Base-by-base conservation (phyloP, 2,888 invertebrate genomes). In the Alloscopus bannaensis region DNA sequence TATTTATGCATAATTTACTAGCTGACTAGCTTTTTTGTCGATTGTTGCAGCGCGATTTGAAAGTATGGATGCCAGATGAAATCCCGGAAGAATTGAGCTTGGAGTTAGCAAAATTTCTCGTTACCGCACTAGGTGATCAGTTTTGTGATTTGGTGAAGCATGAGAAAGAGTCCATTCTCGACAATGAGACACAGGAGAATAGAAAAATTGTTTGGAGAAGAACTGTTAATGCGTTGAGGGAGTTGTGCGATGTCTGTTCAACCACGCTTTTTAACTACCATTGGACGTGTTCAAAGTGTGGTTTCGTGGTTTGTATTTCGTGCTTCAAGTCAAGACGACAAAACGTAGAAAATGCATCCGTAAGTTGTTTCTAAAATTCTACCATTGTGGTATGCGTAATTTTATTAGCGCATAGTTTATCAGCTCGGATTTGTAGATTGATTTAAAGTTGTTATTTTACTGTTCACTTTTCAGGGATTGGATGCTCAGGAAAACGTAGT, bases 201-300 rank as follows among this genome's bases (percentile, higher is more conserved):
- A 16, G 36, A 1, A 57, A 4, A 20, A 96, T 78, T 0, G 62
- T 45, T n/a, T 98, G 98, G 98, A 98, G 98, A 88, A 92, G 97
- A 86, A 95, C 97, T 1, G 96, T 98, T 36, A 94, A 95, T 87
- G 97, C 97, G 26, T 96, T 97, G 29, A 91, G 98, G 98, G 89
- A 96, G 22, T 36, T 98, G 92, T 99, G 99, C 88, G 99, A 99
- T 89, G 96, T 97, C 0, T 99, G 99, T 88, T 96, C 96, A 88
- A 98, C 98, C 0, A 98, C 98, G 0, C 90, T 99, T 16, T 99
- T 99, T 90, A 99, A 99, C 89, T 96, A 95, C 89, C 98, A 99
- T 89, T 98, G 97, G 97, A 96, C 97, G 1, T 98, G 98, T 88
- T 73, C 62, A 4, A 83, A 80, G 50, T 85, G 85, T 71, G 97